A percentile compares a stretch with the other conserved stretches of the same genome.
phyloP scores from a whole-genome alignment of 1,140 invertebrate genomes.

The Polypedilum pembai region DNA sequence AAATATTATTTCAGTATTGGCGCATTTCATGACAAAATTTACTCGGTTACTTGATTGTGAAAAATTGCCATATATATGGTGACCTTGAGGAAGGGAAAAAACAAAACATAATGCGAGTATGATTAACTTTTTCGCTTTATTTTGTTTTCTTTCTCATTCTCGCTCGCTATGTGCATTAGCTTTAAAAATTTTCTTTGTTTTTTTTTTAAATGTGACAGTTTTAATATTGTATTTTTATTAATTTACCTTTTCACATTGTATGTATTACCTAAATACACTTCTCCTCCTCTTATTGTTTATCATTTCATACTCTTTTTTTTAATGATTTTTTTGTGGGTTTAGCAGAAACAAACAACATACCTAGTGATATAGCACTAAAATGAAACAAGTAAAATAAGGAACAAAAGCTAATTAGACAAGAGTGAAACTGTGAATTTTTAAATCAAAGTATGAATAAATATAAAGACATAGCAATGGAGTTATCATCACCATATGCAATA shows the following conservation, averaged over 20 bases:
- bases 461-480: too few relatives aligned
- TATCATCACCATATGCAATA: not conserved
- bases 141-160: not conserved
- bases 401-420: not conserved
- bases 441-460: too few relatives aligned
- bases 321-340: slow-evolving; percentile 5
- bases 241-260: too few relatives aligned
- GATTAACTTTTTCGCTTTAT: not conserved
- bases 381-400: not conserved
- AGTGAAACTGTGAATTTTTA: not conserved
- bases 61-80: not conserved
- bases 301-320: not conserved
- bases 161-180: not conserved
- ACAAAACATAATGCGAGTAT: slow-evolving; percentile 5
- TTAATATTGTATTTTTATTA: not conserved
- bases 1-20: not conserved
- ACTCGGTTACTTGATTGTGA: not conserved
- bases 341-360: not conserved
- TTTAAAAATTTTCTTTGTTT: too few relatives aligned
- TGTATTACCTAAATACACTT: not conserved
- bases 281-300: not conserved
- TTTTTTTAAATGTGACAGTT: not conserved
- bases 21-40: not conserved
- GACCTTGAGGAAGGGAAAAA: not conserved
- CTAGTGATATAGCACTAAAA: not conserved